Base-by-base conservation (phyloP, 1,140 invertebrate species). In the Drosophila bifasciata region DNA sequence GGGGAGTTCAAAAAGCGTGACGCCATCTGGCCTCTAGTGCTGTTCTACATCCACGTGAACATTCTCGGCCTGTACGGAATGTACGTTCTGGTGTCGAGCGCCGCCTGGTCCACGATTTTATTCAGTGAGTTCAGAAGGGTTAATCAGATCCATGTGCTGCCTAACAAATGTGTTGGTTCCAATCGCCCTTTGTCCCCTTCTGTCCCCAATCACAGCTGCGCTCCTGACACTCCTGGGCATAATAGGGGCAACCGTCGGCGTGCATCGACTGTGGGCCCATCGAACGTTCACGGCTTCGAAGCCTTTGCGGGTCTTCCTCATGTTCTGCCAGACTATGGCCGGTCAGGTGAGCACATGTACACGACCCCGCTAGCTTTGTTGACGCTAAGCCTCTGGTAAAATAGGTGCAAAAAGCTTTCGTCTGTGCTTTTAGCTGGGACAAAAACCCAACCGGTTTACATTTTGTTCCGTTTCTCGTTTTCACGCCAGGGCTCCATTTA, bases 191-290 rank as follows among this genome's bases (percentile, higher is more conserved):
- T 19, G 21, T 4, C 8, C 16, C 28, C 28, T 3, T 19, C 13
- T 19, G 21, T 4, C 8, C 16, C 28, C 28, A 3, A 16, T 11
- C 48, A 19, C 76, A 96, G 95, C 93, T 52, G 5, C 94, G 0
- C 56, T 93, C 0, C 80, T 95, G 46, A 94, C 94, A 39, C 78
- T 93, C 1, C 74, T 96, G 6, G 94, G 93, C 5, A 93, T 93
- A 3, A 68, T 97, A 44, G 96, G 96, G 5, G 92, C 97, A 3
- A 98, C 97, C 1, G 95, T 95, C 39, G 98, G 98, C 1, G 95
- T 96, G 1, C 98, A 99, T 90, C 93, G 98, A 69, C 91, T 98
- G 15, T 99, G 97, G 97, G 94, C 97, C 0, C 98, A 99, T 92
- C 91, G 93, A 39, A 93, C 96, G 0, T 99, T 97, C 91, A 94